Evolutionary conservation across 2,797 vertebrate species (phyloP).

Genomic region (Lerista edwardsae): DNA sequence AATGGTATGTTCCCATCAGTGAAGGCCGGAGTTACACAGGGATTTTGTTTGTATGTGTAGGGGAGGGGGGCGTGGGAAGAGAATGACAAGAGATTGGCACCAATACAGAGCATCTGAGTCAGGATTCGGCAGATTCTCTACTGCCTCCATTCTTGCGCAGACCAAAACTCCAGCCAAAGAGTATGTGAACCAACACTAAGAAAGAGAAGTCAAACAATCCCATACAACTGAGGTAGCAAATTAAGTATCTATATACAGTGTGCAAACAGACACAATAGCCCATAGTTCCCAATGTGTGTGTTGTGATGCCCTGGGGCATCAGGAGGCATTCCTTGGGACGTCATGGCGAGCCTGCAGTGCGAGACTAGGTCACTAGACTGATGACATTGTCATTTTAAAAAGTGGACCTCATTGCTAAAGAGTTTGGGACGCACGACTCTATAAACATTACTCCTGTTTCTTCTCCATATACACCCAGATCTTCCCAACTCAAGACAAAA

Average conservation of each 20-base stretch:
- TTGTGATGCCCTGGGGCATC: no score
- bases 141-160: not conserved
- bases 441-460: no score
- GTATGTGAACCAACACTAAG: not conserved
- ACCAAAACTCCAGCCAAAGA: not conserved
- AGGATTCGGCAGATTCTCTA: not conserved
- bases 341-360: no score
- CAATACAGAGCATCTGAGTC: not conserved
- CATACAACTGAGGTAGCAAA: not conserved
- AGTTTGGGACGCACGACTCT: no score
- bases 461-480: no score
- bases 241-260: not conserved
- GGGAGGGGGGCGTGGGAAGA: not conserved
- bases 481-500: no score
- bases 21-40: not conserved
- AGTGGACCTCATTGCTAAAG: no score
- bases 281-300: no score
- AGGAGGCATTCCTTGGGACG: no score
- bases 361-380: no score
- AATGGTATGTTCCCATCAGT: slow-evolving; percentile 25
- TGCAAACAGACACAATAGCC: no score
- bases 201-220: not conserved
- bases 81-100: slow-evolving; percentile 6
- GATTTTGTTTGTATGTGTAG: slow-evolving; percentile 2
- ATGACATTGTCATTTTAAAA: no score